Evolutionary conservation across 1,140 invertebrate genomes (phyloP).

Genomic region (Drosophila prosaltans): DNA sequence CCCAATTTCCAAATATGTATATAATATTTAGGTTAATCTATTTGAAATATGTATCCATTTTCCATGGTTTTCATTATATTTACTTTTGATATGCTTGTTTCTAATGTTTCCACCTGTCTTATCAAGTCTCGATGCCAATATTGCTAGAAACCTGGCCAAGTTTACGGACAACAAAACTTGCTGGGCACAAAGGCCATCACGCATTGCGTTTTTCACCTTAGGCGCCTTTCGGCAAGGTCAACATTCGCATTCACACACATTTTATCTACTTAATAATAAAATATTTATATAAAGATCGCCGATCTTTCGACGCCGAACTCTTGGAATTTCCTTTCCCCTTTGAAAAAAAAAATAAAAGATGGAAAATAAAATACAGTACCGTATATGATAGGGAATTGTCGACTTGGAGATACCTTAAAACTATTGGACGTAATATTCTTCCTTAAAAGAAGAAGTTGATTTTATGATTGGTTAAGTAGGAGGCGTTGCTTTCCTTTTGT

Average conservation of each 20-base stretch:
- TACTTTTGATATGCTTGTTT: no score
- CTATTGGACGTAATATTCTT: no score
- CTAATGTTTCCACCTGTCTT: background rate
- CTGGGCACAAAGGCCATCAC: constrained; percentile 9
- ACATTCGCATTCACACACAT: constrained; percentile 43
- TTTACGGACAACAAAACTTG: constrained; percentile 45
- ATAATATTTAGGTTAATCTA: no score
- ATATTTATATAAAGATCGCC: constrained; percentile 73
- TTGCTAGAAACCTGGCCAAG: constrained; percentile 40
- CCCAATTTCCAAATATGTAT: no score
- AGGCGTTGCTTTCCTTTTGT: no score
- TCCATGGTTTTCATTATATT: no score
- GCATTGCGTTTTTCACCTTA: constrained; percentile 64
- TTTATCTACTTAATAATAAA: constrained; percentile 79
- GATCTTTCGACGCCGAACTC: constrained; percentile 29
- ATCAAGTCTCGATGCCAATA: constrained; percentile 32
- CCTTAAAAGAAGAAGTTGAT: no score
- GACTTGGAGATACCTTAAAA: background rate
- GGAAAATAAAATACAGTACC: background rate
- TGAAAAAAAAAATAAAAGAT: constrained; percentile 11
- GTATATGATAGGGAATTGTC: background rate
- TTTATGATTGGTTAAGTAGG: no score
- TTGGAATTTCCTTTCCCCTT: constrained; percentile 62
- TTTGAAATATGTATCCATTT: no score
- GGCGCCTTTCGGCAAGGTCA: constrained; percentile 66